Percentiles rank a stretch among this genome's conserved stretches.
These are phyloP conservation scores for Odontamblyopus rebecca DNA, from an alignment of 2,797 vertebrate genomes.

Conservation along the genomic window DNA sequence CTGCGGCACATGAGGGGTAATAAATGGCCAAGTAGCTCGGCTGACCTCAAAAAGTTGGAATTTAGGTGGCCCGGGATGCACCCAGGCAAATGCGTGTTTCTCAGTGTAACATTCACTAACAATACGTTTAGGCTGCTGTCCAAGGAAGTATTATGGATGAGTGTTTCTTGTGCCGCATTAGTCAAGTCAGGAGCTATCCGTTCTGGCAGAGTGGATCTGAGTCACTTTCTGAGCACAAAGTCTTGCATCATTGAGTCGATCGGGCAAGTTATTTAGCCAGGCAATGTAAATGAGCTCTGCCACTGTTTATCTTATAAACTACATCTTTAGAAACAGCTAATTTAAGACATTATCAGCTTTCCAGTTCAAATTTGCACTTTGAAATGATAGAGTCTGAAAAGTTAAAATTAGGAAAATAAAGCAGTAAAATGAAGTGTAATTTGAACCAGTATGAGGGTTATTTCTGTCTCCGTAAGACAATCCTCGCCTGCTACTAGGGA, in stretches of 20 bases:
- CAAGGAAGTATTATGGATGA: constrained; percentile 13
- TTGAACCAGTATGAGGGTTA: neutral
- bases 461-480: neutral
- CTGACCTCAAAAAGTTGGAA: constrained; percentile 16
- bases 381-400: neutral
- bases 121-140: constrained; percentile 4
- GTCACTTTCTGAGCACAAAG: constrained; percentile 10
- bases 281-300: constrained; percentile 6
- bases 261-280: constrained; percentile 2
- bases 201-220: constrained; percentile 5
- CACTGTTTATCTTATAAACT: constrained; percentile 13
- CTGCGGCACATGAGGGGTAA: constrained; percentile 25
- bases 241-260: constrained; percentile 9
- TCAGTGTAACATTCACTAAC: neutral
- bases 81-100: neutral
- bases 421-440: neutral
- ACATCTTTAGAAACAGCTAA: constrained; percentile 5
- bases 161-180: neutral
- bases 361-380: neutral
- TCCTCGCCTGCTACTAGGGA: neutral
- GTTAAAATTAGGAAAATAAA: neutral
- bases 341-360: neutral
- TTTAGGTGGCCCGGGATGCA: neutral
- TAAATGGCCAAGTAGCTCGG: constrained; percentile 12
- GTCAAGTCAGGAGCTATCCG: constrained; percentile 1